Conservation (phyloP, 2,797 vertebrate species). For the Esox masquinongy region DNA sequence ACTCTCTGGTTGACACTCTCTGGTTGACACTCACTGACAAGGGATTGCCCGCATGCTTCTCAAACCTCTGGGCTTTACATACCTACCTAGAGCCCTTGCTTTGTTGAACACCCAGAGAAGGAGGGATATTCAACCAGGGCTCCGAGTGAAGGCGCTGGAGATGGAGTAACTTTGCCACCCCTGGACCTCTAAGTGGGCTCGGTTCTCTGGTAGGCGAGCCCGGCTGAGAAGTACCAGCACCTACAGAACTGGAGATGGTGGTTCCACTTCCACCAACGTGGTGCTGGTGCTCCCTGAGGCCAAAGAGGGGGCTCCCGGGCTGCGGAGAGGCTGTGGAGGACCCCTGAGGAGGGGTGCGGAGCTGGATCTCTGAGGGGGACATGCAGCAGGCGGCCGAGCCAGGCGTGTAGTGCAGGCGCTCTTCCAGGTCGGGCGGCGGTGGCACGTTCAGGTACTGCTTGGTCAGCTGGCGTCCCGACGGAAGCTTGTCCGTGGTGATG, state of each 20-base stretch:
- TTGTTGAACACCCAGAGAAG: conserved; percentile 73
- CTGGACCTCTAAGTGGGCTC: conserved; percentile 40
- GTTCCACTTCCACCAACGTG: conserved; percentile 20
- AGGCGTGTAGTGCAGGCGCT: conserved; percentile 53
- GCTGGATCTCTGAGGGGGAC: conserved; percentile 74
- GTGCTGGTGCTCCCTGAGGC: conserved; percentile 66
- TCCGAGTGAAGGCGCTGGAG: conserved; percentile 73
- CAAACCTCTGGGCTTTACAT: not conserved
- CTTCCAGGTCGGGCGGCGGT: conserved; percentile 76
- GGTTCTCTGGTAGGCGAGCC: conserved; percentile 67
- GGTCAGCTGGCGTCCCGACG: conserved; percentile 78
- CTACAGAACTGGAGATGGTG: not conserved
- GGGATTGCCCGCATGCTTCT: not conserved
- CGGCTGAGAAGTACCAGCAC: conserved; percentile 55
- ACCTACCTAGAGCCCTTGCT: conserved; percentile 59
- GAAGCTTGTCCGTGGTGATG: conserved; percentile 82
- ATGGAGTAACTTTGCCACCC: conserved; percentile 67
- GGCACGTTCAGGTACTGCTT: conserved; percentile 86
- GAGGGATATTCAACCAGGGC: conserved; percentile 76
- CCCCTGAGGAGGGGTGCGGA: conserved; percentile 61
- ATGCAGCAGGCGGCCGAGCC: conserved; percentile 51
- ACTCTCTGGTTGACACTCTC: not conserved
- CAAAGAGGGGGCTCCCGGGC: conserved; percentile 58
- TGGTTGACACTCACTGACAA: not conserved
- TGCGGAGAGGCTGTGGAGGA: conserved; percentile 49